Evolutionary conservation across 2,113 vertebrate genomes (phyloP), one percentile per base, ranked within the genome.

Genomic region (Prunella himalayana): DNA sequence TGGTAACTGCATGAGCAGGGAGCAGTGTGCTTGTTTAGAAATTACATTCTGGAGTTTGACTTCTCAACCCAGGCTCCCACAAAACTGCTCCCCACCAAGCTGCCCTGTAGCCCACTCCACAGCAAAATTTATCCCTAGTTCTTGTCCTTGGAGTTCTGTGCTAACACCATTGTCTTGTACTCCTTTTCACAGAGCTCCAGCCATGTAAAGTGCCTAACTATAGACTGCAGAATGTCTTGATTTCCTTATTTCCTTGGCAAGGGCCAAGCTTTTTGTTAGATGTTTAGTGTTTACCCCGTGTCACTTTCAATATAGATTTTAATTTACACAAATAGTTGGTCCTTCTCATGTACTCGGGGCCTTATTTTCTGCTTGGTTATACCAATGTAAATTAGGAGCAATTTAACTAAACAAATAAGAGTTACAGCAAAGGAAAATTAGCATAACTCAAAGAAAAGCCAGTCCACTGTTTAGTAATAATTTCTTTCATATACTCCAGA

Each of bases 331-430:
- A 80, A 56, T 22, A 22, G 31, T 21, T 16, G n/a, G n/a, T 72
- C 37, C 10, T 37, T 49, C 83, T 87, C 51, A 15, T 20, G 61
- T 72, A 76, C 30, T 37, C 1, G 0, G 5, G 47, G 61, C 12
- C 60, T 87, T 57, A n/a, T 90, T 96, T 96, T 95, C 95, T 93
- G 75, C 90, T 80, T 69, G 19, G 42, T 82, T 92, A 87, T 75
- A 77, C n/a, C 70, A 69, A 41, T 14, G 23, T 28, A 92, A 91
- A 82, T 70, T 63, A 87, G 61, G 22, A 69, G 33, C 39, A 92
- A 93, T 82, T 69, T 49, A 59, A 82, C 61, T 57, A 72, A 90
- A 77, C 65, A 56, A 72, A 92, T 59, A 30, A 88, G 11, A 69
- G 27, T 54, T 90, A 50, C 17, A 76, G 18, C 8, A 5, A 87